phyloP scores from a whole-genome alignment of 2,888 invertebrate species.

The Cyclophora albipunctata region DNA sequence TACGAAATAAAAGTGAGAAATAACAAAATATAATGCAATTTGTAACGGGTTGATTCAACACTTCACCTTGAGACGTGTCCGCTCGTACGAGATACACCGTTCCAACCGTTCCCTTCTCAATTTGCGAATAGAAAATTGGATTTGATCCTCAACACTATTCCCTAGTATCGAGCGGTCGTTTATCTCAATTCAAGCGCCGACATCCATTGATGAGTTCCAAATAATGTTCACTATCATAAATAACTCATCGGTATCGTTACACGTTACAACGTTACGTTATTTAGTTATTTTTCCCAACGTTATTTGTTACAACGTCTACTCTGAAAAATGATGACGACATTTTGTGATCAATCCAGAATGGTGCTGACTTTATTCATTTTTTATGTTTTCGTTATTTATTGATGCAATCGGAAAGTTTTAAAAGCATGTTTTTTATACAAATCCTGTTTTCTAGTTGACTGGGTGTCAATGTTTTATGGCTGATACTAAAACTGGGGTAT shows the following conservation, averaged over 20 bases:
- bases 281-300: constrained; percentile 1
- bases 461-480: too few species aligned
- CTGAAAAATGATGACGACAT: too few species aligned
- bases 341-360: too few species aligned
- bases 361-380: too few species aligned
- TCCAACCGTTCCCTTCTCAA: constrained; percentile 45
- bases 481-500: too few species aligned
- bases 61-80: constrained; percentile 24
- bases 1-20: too few species aligned
- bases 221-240: constrained; percentile 34
- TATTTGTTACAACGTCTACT: neutral
- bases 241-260: constrained; percentile 26
- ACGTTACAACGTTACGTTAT: constrained; percentile 7
- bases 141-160: constrained; percentile 57
- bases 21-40: too few species aligned
- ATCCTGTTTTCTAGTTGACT: too few species aligned
- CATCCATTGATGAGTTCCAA: constrained; percentile 28
- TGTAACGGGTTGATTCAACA: constrained; percentile 16
- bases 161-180: constrained; percentile 35
- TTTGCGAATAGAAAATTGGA: constrained; percentile 54
- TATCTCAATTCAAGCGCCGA: constrained; percentile 55
- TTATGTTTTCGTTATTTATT: too few species aligned
- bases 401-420: too few species aligned
- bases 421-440: too few species aligned
- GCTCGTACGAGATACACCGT: constrained; percentile 31